Evolutionary conservation across 2,888 invertebrate genomes (phyloP).

Genomic region (Torymus aiolomorphi): DNA sequence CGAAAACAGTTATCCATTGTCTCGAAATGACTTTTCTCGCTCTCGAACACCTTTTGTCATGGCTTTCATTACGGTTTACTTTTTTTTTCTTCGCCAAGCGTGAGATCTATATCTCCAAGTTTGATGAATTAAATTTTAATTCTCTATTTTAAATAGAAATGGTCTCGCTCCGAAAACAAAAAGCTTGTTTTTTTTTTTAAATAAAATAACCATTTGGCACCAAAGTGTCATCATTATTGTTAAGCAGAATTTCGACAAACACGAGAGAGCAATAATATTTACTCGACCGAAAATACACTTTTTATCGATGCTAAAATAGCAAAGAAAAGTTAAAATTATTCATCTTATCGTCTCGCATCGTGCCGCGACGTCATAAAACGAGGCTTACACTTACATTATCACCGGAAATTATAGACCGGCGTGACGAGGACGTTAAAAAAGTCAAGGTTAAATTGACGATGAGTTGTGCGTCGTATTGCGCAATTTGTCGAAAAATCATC

Average conservation of each 20-base stretch:
- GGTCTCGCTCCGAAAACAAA: too few relatives aligned
- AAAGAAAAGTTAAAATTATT: not conserved
- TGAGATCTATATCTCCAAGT: not conserved
- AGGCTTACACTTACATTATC: too few relatives aligned
- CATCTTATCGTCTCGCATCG: slow-evolving; percentile 35
- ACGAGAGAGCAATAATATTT: too few relatives aligned
- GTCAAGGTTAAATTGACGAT: slow-evolving; percentile 48
- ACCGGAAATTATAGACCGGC: slow-evolving; percentile 6
- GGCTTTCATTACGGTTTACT: slow-evolving; percentile 8
- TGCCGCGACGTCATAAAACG: not conserved
- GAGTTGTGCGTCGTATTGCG: slow-evolving; percentile 51
- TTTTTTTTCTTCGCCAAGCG: not conserved
- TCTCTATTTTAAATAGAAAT: not conserved
- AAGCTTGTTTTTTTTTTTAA: too few relatives aligned
- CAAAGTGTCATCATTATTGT: too few relatives aligned
- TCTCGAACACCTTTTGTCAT: too few relatives aligned
- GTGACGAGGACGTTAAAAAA: slow-evolving; percentile 38
- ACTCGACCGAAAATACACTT: too few relatives aligned
- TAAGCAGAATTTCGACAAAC: too few relatives aligned
- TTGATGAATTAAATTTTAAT: not conserved
- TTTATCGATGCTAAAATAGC: too few relatives aligned
- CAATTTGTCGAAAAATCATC: slow-evolving; percentile 41
- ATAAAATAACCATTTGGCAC: too few relatives aligned
- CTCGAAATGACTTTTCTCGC: too few relatives aligned
- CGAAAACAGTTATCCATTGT: slow-evolving; percentile 68